Evolutionary conservation across 2,888 invertebrate genomes (phyloP).

Genomic region (Rhodophaea formosa): DNA sequence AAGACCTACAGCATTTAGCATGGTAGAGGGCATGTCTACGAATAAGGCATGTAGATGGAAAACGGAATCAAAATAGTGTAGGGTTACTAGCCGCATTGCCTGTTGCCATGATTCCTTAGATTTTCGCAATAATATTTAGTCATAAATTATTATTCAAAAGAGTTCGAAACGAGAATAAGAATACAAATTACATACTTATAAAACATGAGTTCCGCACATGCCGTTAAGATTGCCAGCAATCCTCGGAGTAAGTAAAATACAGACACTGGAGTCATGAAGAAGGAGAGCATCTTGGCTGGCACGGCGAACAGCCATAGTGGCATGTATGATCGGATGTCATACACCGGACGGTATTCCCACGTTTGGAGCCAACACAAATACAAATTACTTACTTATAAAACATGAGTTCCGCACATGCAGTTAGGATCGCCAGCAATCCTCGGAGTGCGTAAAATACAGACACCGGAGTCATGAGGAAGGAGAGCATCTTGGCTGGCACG

Average conservation of each 20-base stretch:
- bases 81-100: not conserved
- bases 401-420: conserved; percentile 92
- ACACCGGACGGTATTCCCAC: conserved; percentile 99
- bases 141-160: no score
- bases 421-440: conserved; percentile 89
- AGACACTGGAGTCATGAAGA: conserved; percentile 88
- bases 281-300: conserved; percentile 91
- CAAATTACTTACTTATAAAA: conserved; percentile 92
- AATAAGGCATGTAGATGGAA: no score
- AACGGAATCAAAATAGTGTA: not conserved
- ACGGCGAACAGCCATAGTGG: conserved; percentile 94
- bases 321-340: conserved; percentile 96
- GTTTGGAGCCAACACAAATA: conserved; percentile 91
- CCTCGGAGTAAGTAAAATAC: conserved; percentile 94
- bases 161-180: no score
- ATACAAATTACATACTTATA: conserved; percentile 91
- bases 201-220: conserved; percentile 94
- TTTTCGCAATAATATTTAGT: no score
- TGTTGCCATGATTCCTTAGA: not conserved
- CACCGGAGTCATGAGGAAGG: conserved; percentile 88
- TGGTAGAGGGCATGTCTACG: no score
- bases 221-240: conserved; percentile 88
- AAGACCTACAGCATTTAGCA: no score
- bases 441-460: conserved; percentile 94
- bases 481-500: conserved; percentile 91